phyloP scores from a whole-genome alignment of 2,113 vertebrate genomes.

The Synchiropus splendidus region DNA sequence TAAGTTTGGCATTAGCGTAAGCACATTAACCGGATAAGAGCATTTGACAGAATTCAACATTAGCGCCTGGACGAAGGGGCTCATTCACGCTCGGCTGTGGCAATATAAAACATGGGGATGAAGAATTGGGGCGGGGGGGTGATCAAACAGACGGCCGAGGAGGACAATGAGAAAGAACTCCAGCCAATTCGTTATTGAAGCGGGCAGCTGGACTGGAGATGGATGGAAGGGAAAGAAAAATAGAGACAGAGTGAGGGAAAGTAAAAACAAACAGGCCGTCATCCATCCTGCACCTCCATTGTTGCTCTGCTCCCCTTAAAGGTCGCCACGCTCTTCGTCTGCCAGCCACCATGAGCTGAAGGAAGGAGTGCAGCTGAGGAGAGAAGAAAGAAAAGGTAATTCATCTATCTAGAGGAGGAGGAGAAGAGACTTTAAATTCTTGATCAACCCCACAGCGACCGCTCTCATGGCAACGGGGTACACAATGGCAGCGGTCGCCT shows the following conservation, averaged over 20 bases:
- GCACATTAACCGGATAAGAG: no score
- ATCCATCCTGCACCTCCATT: constrained; percentile 44
- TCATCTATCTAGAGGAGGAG: constrained; percentile 51
- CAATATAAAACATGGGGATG: no score
- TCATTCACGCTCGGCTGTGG: no score
- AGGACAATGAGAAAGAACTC: no score
- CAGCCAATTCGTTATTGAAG: no score
- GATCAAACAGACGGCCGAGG: no score
- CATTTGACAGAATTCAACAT: no score
- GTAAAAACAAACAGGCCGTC: constrained; percentile 60
- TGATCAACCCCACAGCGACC: constrained; percentile 65
- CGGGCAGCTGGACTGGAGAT: no score
- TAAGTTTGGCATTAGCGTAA: no score
- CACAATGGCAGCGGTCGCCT: constrained; percentile 61
- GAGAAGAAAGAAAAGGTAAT: constrained; percentile 30
- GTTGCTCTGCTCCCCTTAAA: constrained; percentile 48
- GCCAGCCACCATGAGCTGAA: constrained; percentile 22
- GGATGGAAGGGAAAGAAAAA: constrained; percentile 26
- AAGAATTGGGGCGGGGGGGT: no score
- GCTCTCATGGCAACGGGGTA: constrained; percentile 65
- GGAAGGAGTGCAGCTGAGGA: constrained; percentile 18
- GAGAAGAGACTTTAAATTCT: constrained; percentile 57
- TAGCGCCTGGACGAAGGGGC: no score
- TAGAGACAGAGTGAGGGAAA: constrained; percentile 18
- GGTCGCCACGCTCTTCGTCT: constrained; percentile 47